Conservation (phyloP, 2,113 vertebrate genomes). For the Edolisoma coerulescens region DNA sequence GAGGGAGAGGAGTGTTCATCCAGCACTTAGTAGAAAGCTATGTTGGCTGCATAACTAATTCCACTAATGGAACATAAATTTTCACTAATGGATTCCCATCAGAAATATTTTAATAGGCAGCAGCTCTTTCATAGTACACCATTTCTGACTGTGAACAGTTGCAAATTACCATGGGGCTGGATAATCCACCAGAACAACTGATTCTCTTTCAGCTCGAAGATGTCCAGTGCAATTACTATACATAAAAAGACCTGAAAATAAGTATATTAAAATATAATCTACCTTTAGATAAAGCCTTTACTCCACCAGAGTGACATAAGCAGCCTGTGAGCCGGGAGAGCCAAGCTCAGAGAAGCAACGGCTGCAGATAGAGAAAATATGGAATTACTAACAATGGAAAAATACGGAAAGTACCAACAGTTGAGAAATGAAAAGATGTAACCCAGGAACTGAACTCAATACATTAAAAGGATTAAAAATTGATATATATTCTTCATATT, state of each 20-base stretch:
- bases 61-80: slow-evolving; percentile 19
- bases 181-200: not conserved
- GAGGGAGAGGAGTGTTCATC: not conserved
- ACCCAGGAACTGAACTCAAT: not conserved
- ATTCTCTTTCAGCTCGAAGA: not conserved
- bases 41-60: not conserved
- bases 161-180: not conserved
- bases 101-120: not conserved
- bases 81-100: not conserved
- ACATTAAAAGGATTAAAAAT: not conserved
- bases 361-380: not conserved
- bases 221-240: not conserved
- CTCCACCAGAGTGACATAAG: not conserved
- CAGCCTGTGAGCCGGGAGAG: not conserved
- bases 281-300: not conserved
- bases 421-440: not conserved
- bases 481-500: not conserved
- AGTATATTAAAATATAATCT: not conserved
- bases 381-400: no score
- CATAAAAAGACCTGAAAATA: not conserved
- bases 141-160: not conserved
- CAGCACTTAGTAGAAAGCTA: not conserved
- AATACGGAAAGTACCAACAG: no score
- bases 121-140: not conserved
- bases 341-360: not conserved